A percentile compares a stretch with the other conserved stretches of the same genome.
Conservation (phyloP, 2,113 vertebrate genomes). For the Nycticorax nycticorax region DNA sequence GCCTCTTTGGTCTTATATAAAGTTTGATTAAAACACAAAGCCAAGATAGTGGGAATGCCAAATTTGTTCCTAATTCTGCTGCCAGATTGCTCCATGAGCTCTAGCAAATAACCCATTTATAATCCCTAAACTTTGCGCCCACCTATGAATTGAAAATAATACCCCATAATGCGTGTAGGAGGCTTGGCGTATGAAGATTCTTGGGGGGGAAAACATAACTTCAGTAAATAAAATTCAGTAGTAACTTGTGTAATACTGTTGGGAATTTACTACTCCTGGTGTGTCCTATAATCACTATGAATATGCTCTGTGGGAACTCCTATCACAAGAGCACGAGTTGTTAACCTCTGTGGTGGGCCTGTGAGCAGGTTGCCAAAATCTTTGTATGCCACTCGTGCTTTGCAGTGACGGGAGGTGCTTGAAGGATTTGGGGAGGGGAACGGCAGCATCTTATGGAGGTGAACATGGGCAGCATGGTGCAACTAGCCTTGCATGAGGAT, state of each 20-base stretch:
- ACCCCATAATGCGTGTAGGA: neutral
- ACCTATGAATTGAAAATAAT: neutral
- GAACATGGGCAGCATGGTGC: neutral
- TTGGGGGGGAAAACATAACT: neutral
- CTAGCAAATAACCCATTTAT: neutral
- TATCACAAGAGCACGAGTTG: neutral
- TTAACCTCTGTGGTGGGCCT: no score
- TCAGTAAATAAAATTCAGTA: neutral
- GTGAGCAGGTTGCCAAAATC: neutral
- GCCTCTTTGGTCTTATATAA: slow-evolving; percentile 40
- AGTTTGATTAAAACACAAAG: slow-evolving; percentile 23
- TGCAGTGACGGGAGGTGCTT: accelerated
- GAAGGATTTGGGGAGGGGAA: neutral
- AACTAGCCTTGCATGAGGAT: accelerated
- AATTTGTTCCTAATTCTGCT: neutral
- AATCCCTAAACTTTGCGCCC: neutral
- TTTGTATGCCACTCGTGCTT: neutral
- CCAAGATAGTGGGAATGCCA: neutral
- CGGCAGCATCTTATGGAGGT: accelerated
- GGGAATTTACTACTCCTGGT: neutral
- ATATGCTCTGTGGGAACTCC: neutral
- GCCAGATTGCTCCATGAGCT: neutral
- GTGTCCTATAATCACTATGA: neutral
- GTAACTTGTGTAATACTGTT: neutral
- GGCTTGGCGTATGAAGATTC: neutral